Percentiles rank a stretch among this genome's conserved stretches.
These are phyloP conservation scores for Acanthosepion lycidas DNA, from an alignment of 2,888 invertebrate species.

Conservation along the genomic window DNA sequence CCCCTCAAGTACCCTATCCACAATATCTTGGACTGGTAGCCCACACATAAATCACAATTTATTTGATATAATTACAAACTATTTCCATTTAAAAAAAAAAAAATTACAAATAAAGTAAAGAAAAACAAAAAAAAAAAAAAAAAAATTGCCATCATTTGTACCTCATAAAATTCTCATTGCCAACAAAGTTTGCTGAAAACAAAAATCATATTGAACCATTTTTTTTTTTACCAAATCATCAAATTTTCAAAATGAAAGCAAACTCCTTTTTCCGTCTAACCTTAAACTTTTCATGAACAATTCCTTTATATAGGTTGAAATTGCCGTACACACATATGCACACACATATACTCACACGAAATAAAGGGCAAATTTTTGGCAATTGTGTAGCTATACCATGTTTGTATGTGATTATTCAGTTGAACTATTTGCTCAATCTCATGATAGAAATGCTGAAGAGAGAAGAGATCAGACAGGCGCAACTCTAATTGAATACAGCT, in stretches of 20 bases:
- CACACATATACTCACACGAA: background rate
- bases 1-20: background rate
- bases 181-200: background rate
- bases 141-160: background rate
- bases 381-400: background rate
- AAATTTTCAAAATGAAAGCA: background rate
- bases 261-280: background rate
- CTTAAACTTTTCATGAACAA: background rate
- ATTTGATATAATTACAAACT: background rate
- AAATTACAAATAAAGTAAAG: background rate
- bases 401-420: background rate
- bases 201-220: background rate
- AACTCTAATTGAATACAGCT: background rate
- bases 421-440: background rate
- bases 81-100: background rate
- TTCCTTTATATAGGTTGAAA: slow-evolving; percentile 20
- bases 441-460: background rate
- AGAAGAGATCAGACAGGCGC: background rate
- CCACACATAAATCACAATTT: slow-evolving; percentile 20
- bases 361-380: background rate
- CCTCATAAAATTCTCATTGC: slow-evolving; percentile 7
- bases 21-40: background rate
- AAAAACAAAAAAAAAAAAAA: background rate
- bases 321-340: background rate
- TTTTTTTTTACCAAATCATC: background rate